Conservation (phyloP, 2,888 invertebrate species). For the Lamellibrachia satsuma region DNA sequence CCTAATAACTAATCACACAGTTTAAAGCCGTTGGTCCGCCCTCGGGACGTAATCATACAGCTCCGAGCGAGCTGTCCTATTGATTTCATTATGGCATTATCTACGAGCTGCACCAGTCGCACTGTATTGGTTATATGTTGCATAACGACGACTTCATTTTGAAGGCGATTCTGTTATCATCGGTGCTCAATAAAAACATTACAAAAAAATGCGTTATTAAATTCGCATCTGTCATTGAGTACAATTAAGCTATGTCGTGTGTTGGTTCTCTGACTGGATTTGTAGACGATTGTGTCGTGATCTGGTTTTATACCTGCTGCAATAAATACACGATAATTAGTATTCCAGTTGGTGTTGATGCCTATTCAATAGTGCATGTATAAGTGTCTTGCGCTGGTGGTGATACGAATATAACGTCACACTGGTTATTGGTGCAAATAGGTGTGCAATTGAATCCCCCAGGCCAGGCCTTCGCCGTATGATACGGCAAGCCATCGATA, state of each 20-base stretch:
- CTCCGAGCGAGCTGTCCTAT: neutral
- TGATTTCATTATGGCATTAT: neutral
- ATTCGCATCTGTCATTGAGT: neutral
- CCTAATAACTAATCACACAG: no score
- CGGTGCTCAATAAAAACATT: neutral
- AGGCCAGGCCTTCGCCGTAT: neutral
- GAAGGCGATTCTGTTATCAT: neutral
- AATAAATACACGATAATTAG: neutral
- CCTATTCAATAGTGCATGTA: neutral
- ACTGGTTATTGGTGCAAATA: slow-evolving; percentile 13
- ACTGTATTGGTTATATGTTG: neutral
- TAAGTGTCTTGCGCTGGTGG: neutral
- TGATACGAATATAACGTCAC: neutral
- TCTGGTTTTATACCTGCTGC: neutral
- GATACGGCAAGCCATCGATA: neutral
- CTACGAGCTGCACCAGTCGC: neutral
- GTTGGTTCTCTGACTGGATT: neutral
- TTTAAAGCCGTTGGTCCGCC: no score
- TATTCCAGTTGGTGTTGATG: neutral
- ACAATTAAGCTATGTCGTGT: neutral
- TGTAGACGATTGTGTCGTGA: neutral
- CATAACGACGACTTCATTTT: neutral
- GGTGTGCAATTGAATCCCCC: neutral
- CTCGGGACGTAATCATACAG: neutral
- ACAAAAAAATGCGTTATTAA: neutral